Evolutionary conservation across 37 sponge, comb jelly and placozoan genomes (phyloP).

Genomic region (Mnemiopsis leidyi): DNA sequence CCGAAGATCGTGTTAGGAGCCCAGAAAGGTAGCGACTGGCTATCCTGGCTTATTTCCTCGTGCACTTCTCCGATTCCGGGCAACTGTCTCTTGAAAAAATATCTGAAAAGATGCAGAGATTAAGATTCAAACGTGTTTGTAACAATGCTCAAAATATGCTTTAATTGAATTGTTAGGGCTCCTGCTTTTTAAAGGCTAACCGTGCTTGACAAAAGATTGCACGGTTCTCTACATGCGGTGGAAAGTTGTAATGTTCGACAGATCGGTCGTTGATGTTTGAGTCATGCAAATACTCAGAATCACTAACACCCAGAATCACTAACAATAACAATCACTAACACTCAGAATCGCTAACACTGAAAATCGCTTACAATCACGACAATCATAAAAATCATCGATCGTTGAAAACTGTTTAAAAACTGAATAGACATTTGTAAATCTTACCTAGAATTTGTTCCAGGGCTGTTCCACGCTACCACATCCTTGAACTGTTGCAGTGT

Average conservation of each 20-base stretch:
- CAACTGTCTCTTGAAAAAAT: slow-evolving; percentile 38
- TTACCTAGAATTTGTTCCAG: not conserved
- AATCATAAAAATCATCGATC: too few species aligned
- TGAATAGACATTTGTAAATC: too few species aligned
- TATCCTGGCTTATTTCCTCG: not conserved
- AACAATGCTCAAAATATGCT: not conserved
- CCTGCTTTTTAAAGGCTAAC: not conserved
- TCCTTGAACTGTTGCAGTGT: slow-evolving; percentile 33
- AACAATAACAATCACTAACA: too few species aligned
- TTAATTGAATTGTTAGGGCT: not conserved
- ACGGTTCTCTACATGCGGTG: not conserved
- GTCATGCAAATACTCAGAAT: too few species aligned
- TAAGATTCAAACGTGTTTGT: not conserved
- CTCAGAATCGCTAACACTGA: too few species aligned
- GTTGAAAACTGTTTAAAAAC: too few species aligned
- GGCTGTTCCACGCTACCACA: not conserved
- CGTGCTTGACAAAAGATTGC: not conserved
- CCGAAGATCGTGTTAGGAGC: not conserved
- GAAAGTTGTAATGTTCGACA: not conserved
- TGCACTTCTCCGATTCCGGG: slow-evolving; percentile 34
- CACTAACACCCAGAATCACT: too few species aligned
- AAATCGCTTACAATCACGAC: too few species aligned
- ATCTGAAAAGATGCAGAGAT: not conserved
- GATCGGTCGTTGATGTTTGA: too few species aligned
- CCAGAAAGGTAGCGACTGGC: not conserved